These are phyloP conservation scores for Remorina albescens DNA, from an alignment of 2,797 vertebrate genomes.

Conservation along the genomic window DNA sequence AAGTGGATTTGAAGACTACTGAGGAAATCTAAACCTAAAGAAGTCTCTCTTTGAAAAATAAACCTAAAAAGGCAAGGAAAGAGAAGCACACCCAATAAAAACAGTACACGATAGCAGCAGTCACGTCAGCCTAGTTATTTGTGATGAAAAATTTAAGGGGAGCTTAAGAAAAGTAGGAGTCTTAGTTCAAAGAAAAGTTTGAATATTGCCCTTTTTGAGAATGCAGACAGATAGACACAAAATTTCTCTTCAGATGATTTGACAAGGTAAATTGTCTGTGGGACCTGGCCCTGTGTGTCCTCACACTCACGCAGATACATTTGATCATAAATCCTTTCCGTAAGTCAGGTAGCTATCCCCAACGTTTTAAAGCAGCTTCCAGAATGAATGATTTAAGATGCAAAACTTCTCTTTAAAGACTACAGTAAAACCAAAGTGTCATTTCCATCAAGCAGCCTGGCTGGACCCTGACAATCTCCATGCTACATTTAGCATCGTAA, in stretches of 20 bases:
- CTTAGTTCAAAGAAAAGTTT: neutral
- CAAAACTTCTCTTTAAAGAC: slow-evolving; percentile 67
- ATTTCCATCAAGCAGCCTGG: slow-evolving; percentile 63
- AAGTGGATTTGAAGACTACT: slow-evolving; percentile 36
- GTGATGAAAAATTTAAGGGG: slow-evolving; percentile 19
- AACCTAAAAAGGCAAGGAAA: slow-evolving; percentile 20
- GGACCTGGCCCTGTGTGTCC: slow-evolving; percentile 29
- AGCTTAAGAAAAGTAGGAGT: neutral
- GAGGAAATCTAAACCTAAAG: slow-evolving; percentile 40
- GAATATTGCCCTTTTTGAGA: slow-evolving; percentile 11
- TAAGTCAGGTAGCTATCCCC: slow-evolving; percentile 45
- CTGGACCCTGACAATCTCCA: slow-evolving; percentile 60
- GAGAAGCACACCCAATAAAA: slow-evolving; percentile 6
- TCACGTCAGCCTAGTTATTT: neutral
- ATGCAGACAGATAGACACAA: slow-evolving; percentile 20
- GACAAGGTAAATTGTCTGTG: slow-evolving; percentile 35
- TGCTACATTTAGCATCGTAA: slow-evolving; percentile 65
- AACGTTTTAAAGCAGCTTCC: slow-evolving; percentile 61
- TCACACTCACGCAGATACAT: slow-evolving; percentile 32
- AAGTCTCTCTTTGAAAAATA: slow-evolving; percentile 40
- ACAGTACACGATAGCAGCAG: neutral
- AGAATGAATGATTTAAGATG: slow-evolving; percentile 65
- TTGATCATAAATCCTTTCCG: slow-evolving; percentile 52
- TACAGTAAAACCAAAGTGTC: slow-evolving; percentile 66
- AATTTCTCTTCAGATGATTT: slow-evolving; percentile 10